Base-by-base conservation (phyloP, 2,113 vertebrate genomes). In the Potamarius usumacintae region DNA sequence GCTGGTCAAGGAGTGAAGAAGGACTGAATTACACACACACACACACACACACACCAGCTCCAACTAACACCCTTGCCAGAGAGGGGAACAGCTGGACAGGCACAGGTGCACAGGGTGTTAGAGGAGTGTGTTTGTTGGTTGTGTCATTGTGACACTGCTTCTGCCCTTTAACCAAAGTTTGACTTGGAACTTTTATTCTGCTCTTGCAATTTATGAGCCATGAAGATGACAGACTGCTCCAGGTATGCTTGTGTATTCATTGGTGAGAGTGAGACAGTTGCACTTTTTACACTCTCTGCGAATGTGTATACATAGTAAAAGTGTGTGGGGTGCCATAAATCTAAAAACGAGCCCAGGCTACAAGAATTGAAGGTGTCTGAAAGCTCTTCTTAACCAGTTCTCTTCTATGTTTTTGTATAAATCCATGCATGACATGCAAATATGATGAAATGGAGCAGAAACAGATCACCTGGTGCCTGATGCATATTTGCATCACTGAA, bases 71-170 rank as follows among this genome's bases (percentile, higher is more conserved):
- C 10, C 3, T 48, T 52, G 42, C 72, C 20, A 52, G 72, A 76
- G 20, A 76, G 20, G 72, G 10, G 72, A 76, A 76, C 72, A 76
- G 72, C 72, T 76, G 72, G 48, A 76, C 72, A 52, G 42, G 20
- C 11, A 10, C 48, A 76, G 42, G 20, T 76, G 72, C 42, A 76
- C 20, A 76, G 72, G 48, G 52, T 25, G 22, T 76, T 22, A 52
- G 72, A 10, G 72, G 34, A 76, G 27, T 69, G 34, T 72, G 67
- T 48, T 50, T 76, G 72, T 50, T 50, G 42, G 72, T 52, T 76
- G 72, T 50, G 48, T 52, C 48, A 77, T 52, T 77, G 22, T 25
- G 42, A 77, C 6, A 5, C 72, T 50, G 42, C 18, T 11, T 76
- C 42, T 76, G 72, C 48, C 74, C 48, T 77, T 77, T 76, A 50